phyloP scores from a whole-genome alignment of 2,888 invertebrate species.

The Andrena chrysosceles region DNA sequence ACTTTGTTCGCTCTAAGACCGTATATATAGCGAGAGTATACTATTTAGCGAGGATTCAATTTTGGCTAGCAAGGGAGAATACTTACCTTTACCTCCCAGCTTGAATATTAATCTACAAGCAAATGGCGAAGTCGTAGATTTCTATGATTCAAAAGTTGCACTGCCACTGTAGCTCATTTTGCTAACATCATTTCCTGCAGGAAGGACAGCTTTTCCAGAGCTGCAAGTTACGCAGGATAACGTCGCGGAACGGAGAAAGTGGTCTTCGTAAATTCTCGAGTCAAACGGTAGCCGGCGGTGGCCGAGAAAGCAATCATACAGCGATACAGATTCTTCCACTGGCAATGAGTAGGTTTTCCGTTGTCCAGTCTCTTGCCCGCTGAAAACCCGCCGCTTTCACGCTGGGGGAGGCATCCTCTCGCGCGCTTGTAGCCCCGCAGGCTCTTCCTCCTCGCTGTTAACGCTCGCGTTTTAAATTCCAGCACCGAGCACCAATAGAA shows the following conservation, averaged over 20 bases:
- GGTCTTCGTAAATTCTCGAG: constrained; percentile 58
- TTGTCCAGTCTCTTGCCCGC: constrained; percentile 50
- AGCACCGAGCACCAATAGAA: too few relatives aligned
- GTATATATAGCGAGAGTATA: not conserved
- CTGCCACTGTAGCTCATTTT: not conserved
- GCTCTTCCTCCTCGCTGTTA: constrained; percentile 47
- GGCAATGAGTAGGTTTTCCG: constrained; percentile 62
- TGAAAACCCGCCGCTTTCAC: constrained; percentile 51
- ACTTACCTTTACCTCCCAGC: too few relatives aligned
- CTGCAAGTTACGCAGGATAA: constrained; percentile 18
- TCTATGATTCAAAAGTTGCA: not conserved
- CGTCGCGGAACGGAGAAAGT: constrained; percentile 63
- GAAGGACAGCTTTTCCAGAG: constrained; percentile 16
- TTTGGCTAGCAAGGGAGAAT: not conserved
- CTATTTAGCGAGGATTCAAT: not conserved
- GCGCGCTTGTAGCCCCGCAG: constrained; percentile 9
- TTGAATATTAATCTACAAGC: too few relatives aligned
- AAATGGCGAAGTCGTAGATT: too few relatives aligned
- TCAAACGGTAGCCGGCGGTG: constrained; percentile 51
- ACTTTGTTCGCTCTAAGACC: constrained; percentile 13
- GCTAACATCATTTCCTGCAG: not conserved
- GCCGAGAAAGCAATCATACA: constrained; percentile 63
- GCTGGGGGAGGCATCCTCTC: constrained; percentile 13
- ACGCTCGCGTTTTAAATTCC: constrained; percentile 8
- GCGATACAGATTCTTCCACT: constrained; percentile 40